Conservation (phyloP, 2,888 invertebrate genomes). For the Xestia xanthographa region DNA sequence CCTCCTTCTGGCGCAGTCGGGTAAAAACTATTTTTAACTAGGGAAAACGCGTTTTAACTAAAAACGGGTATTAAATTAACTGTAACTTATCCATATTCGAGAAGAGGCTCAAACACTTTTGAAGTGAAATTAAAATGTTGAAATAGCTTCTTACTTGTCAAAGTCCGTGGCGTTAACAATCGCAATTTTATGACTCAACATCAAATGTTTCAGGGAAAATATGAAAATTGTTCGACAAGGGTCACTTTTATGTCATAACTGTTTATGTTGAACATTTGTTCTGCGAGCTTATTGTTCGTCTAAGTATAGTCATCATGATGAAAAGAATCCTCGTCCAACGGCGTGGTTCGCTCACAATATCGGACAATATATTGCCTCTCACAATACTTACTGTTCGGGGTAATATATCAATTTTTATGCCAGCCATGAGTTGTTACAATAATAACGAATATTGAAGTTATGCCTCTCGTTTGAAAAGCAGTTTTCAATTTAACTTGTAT, state of each 20-base stretch:
- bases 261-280: conserved; percentile 38
- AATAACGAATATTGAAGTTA: conserved; percentile 19
- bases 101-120: not conserved
- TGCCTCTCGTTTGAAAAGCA: not conserved
- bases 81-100: too few relatives aligned
- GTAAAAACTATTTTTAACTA: too few relatives aligned
- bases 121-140: conserved; percentile 15
- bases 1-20: too few relatives aligned
- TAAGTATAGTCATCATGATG: conserved; percentile 35
- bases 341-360: conserved; percentile 30
- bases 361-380: conserved; percentile 26
- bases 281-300: conserved; percentile 24
- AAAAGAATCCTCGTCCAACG: conserved; percentile 25
- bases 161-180: not conserved
- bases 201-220: conserved; percentile 28
- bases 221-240: conserved; percentile 31
- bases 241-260: conserved; percentile 28
- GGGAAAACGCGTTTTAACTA: too few relatives aligned
- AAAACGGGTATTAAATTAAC: too few relatives aligned
- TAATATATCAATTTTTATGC: conserved; percentile 22
- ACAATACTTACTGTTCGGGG: conserved; percentile 27
- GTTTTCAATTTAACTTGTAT: conserved; percentile 18
- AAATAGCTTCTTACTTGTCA: conserved; percentile 9
- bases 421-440: conserved; percentile 14
- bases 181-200: conserved; percentile 1